phyloP scores from a whole-genome alignment of 2,888 invertebrate genomes.

The Parnassius smintheus region DNA sequence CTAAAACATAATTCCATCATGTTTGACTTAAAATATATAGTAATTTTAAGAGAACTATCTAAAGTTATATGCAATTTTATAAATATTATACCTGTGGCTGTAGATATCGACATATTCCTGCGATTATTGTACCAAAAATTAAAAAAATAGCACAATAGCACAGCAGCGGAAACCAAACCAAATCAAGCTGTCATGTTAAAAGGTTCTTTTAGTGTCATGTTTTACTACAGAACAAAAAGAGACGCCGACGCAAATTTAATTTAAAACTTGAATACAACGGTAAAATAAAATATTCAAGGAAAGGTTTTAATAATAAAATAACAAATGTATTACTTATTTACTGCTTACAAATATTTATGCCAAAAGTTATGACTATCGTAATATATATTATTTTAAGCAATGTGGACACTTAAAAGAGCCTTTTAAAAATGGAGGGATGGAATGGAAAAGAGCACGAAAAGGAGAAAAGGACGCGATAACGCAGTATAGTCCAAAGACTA shows the following conservation, averaged over 20 bases:
- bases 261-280: conserved; percentile 7
- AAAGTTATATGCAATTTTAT: conserved; percentile 36
- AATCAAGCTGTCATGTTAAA: conserved; percentile 79
- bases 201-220: conserved; percentile 57
- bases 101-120: conserved; percentile 75
- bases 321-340: background rate
- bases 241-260: conserved; percentile 18
- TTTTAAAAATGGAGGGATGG: conserved; percentile 16
- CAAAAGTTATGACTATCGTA: background rate
- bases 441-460: conserved; percentile 13
- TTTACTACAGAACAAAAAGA: conserved; percentile 19
- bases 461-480: conserved; percentile 16
- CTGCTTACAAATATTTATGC: background rate
- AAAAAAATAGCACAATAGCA: conserved; percentile 79
- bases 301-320: background rate
- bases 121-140: conserved; percentile 67
- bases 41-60: conserved; percentile 38
- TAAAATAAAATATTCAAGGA: background rate
- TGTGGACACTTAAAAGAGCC: conserved; percentile 22
- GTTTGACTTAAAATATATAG: conserved; percentile 57
- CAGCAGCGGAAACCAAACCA: conserved; percentile 81
- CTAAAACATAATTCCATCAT: conserved; percentile 71
- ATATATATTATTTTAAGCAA: conserved; percentile 6
- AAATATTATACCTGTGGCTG: conserved; percentile 72
- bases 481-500: too few relatives aligned